Percentiles rank a stretch among this genome's conserved stretches.
These are phyloP conservation scores for Nasonia longicornis DNA, from an alignment of 1,140 invertebrate genomes.

Conservation along the genomic window DNA sequence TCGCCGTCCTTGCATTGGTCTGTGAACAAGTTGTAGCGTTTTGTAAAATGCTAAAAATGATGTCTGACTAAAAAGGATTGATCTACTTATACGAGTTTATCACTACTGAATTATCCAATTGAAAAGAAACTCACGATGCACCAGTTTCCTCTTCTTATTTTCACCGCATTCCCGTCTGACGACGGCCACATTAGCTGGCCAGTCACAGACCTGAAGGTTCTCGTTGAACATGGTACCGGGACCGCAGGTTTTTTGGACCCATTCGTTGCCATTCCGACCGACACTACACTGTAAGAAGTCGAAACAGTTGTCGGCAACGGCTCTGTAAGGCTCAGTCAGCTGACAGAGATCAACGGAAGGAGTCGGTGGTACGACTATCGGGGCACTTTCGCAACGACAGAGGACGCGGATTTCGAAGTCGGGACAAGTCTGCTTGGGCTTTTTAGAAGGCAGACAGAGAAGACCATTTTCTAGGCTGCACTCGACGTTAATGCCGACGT, in stretches of 20 bases:
- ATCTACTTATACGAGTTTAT: too few relatives aligned
- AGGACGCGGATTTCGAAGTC: slow-evolving; percentile 82
- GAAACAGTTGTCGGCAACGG: slow-evolving; percentile 72
- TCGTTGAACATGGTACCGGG: slow-evolving; percentile 75
- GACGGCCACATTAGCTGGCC: slow-evolving; percentile 72
- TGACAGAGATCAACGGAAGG: slow-evolving; percentile 55
- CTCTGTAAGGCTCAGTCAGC: slow-evolving; percentile 63
- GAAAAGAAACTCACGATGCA: too few relatives aligned
- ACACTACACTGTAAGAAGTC: slow-evolving; percentile 66
- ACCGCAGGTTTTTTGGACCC: slow-evolving; percentile 73
- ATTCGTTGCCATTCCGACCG: slow-evolving; percentile 56
- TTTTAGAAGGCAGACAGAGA: slow-evolving; percentile 70
- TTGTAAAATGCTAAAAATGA: too few relatives aligned
- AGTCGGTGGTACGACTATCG: slow-evolving; percentile 12
- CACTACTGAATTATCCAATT: too few relatives aligned
- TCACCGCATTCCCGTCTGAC: slow-evolving; percentile 72
- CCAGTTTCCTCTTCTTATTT: neutral
- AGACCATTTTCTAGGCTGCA: slow-evolving; percentile 81
- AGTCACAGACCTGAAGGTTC: slow-evolving; percentile 72
- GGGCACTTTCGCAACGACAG: slow-evolving; percentile 73
- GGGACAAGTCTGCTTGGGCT: slow-evolving; percentile 66
- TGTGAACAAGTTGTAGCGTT: neutral
- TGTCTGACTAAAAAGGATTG: too few relatives aligned
- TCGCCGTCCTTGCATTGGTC: slow-evolving; percentile 62
- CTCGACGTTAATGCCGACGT: slow-evolving; percentile 77